Conservation (phyloP, 2,113 vertebrate genomes). For the Plecturocebus donacophilus region DNA sequence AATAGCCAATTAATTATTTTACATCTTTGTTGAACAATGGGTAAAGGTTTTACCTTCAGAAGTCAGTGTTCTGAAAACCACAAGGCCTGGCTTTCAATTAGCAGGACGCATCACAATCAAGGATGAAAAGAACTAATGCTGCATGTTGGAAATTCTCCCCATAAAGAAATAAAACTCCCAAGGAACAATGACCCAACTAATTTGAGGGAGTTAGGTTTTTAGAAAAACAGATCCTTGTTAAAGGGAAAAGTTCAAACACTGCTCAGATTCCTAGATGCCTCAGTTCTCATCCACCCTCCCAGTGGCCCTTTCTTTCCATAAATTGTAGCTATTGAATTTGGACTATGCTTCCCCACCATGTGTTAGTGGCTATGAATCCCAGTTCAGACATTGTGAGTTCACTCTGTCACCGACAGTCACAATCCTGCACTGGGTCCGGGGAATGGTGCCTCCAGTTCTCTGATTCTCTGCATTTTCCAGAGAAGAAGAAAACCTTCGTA, state of each 20-base stretch:
- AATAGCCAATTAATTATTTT: slow-evolving; percentile 80
- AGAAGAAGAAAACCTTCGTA: slow-evolving; percentile 31
- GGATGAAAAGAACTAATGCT: slow-evolving; percentile 41
- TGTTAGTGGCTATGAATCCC: neutral
- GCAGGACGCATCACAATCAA: slow-evolving; percentile 62
- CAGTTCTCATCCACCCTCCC: neutral
- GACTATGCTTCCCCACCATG: neutral
- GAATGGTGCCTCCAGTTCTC: slow-evolving; percentile 47
- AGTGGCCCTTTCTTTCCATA: neutral
- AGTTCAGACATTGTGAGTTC: slow-evolving; percentile 49
- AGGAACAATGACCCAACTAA: slow-evolving; percentile 58
- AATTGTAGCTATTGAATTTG: neutral
- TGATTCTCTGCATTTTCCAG: slow-evolving; percentile 64
- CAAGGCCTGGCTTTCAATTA: slow-evolving; percentile 79
- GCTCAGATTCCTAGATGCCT: neutral
- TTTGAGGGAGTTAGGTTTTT: slow-evolving; percentile 53
- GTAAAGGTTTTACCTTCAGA: slow-evolving; percentile 71
- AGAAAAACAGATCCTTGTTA: slow-evolving; percentile 58
- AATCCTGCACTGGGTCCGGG: slow-evolving; percentile 47
- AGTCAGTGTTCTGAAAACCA: slow-evolving; percentile 72
- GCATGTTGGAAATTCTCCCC: slow-evolving; percentile 35
- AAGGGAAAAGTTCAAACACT: slow-evolving; percentile 59
- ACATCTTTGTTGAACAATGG: slow-evolving; percentile 80
- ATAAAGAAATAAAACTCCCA: slow-evolving; percentile 48
- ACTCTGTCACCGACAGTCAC: slow-evolving; percentile 35